Conservation (phyloP, 2,888 invertebrate species). For the Lepidocyrtinus sp. region DNA sequence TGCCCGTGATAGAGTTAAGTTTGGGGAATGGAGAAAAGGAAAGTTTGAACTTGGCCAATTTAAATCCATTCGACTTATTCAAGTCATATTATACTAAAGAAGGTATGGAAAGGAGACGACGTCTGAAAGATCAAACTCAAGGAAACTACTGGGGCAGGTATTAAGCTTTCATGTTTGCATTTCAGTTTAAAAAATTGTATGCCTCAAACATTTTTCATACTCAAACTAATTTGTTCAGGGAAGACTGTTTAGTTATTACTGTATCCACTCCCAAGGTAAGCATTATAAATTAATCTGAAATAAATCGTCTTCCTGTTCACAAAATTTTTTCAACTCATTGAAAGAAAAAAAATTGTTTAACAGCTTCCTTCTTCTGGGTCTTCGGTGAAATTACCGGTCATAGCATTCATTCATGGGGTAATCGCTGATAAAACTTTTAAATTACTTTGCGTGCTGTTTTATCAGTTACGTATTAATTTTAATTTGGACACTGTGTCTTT, state of each 20-base stretch:
- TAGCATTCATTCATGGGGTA: conserved; percentile 60
- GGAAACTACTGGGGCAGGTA: conserved; percentile 4
- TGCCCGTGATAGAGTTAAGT: conserved; percentile 7
- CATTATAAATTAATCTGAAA: not conserved
- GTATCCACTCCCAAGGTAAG: conserved; percentile 32
- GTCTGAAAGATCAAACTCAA: not conserved
- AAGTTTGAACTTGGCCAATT: not conserved
- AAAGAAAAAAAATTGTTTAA: too few relatives aligned
- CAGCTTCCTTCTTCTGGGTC: conserved; percentile 22
- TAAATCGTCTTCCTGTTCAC: not conserved
- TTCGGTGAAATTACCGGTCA: conserved; percentile 43
- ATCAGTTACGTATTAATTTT: not conserved
- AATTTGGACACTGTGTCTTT: too few relatives aligned
- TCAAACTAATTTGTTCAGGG: too few relatives aligned
- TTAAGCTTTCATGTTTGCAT: too few relatives aligned
- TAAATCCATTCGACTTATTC: conserved; percentile 24
- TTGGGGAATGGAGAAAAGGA: not conserved
- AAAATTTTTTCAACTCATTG: not conserved
- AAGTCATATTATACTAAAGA: conserved; percentile 37
- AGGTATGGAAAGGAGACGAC: conserved; percentile 6
- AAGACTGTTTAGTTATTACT: conserved; percentile 30
- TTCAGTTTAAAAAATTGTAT: too few relatives aligned
- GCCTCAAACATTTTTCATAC: too few relatives aligned
- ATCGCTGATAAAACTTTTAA: not conserved
- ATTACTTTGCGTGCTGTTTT: not conserved